Evolutionary conservation across 2,888 invertebrate genomes (phyloP), one percentile per base, ranked within the genome.

Genomic region (Tenthredo amoena): DNA sequence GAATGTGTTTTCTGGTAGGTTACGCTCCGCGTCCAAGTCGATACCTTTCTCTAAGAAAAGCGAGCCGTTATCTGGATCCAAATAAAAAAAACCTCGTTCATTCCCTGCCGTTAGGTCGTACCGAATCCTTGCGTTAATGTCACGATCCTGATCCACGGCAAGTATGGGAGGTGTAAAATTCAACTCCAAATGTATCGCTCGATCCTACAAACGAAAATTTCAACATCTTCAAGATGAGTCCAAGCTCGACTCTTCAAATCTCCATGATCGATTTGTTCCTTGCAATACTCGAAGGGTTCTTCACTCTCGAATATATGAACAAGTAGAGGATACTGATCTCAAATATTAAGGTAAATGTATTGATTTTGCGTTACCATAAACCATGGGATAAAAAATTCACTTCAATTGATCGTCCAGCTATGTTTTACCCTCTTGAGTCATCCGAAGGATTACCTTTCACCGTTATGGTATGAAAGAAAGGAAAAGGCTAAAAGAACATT

Each of bases 71-170:
- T 95, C 94, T 0, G 96, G 94, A 90, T 98, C 96, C 65, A 98
- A 94, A 7, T 96, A 95, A 93, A 98, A 98, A 21, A 97, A 93
- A 72, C 96, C 96, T 0, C 96, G 94, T 84, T 97, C 98, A 91
- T 98, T 97, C 0, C 98, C 98, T 2, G 97, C 95, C 34, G 97
- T 95, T 77, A 98, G 96, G 87, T 97, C 97, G 92, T 98, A 98
- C 0, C 96, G 94, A 0, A 98, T 94, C 0, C 96, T 94, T 0
- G 97, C 95, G 88, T 96, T 96, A 68, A 98, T 95, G 0, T 96
- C 97, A 1, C 95, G 90, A 92, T 98, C 98, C 92, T 97, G 97
- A 93, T 98, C 98, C 87, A 95, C 96, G 0, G 98, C 98, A 88
- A 95, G 95, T 72, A 98, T 97, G 1, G 96, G 95, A 0, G 96